Percentiles rank a stretch among this genome's conserved stretches.
These are phyloP conservation scores for Megalurothrips usitatus DNA, from an alignment of 2,888 invertebrate genomes.

Conservation along the genomic window DNA sequence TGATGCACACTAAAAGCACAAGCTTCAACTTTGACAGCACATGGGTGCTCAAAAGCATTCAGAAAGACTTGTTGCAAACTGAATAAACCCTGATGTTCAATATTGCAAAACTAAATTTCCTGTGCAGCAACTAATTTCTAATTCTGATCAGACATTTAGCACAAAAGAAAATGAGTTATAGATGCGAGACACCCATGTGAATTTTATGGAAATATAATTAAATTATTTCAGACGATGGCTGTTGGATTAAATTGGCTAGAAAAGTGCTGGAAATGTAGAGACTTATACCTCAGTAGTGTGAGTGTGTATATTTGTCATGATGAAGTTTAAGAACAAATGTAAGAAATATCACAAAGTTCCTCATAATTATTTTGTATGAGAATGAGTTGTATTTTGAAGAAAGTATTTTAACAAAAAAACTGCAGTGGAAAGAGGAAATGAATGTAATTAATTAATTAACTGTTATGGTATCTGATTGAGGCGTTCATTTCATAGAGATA, in stretches of 20 bases:
- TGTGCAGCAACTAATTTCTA: too few relatives aligned
- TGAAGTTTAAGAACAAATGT: neutral
- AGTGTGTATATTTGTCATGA: neutral
- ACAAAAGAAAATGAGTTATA: neutral
- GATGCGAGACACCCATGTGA: too few relatives aligned
- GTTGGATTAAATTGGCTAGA: too few relatives aligned
- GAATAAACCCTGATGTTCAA: neutral
- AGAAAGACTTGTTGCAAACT: neutral
- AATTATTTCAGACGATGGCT: too few relatives aligned
- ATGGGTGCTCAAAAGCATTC: too few relatives aligned
- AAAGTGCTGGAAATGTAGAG: neutral
- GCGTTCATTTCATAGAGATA: constrained; percentile 4
- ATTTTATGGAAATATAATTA: too few relatives aligned
- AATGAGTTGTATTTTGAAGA: neutral
- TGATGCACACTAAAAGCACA: neutral
- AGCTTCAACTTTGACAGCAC: neutral
- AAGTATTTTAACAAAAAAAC: constrained; percentile 3
- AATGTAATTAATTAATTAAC: neutral
- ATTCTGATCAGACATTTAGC: neutral
- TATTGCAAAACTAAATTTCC: neutral
- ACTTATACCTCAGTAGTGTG: neutral
- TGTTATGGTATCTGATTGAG: neutral
- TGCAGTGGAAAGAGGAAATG: neutral
- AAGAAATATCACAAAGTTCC: neutral
- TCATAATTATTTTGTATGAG: neutral